A percentile compares a stretch with the other conserved stretches of the same genome.
These are phyloP conservation scores for Drosophila tripunctata DNA, from an alignment of 2,888 invertebrate species.

Conservation along the genomic window DNA sequence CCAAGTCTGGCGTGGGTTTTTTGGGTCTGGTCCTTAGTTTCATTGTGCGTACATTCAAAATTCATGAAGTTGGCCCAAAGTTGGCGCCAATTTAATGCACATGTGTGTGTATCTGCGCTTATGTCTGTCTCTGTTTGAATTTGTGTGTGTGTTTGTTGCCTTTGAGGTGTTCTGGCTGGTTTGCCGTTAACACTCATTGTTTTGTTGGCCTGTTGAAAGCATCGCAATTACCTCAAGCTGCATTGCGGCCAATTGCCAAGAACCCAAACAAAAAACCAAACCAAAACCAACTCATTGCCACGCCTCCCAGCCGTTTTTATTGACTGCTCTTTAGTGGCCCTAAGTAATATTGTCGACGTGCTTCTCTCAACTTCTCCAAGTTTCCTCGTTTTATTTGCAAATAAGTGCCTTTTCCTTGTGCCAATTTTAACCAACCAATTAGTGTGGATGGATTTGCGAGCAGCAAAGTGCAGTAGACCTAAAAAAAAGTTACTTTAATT, in stretches of 20 bases:
- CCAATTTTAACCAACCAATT: constrained; percentile 24
- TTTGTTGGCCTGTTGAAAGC: constrained; percentile 57
- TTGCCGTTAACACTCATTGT: constrained; percentile 49
- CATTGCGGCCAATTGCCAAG: constrained; percentile 32
- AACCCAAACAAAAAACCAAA: background rate
- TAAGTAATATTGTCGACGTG: constrained; percentile 53
- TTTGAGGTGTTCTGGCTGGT: constrained; percentile 27
- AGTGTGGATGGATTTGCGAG: constrained; percentile 26
- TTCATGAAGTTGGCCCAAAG: constrained; percentile 73
- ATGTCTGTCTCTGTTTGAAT: constrained; percentile 1
- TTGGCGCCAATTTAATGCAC: constrained; percentile 71
- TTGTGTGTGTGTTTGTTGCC: constrained; percentile 24
- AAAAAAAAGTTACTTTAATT: too few relatives aligned
- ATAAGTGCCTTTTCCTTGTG: background rate
- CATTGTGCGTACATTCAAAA: constrained; percentile 72
- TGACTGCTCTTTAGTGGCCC: constrained; percentile 53
- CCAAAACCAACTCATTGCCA: constrained; percentile 17
- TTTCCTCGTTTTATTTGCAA: background rate
- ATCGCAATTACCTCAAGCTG: constrained; percentile 53
- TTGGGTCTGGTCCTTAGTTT: constrained; percentile 47
- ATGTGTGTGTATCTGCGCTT: constrained; percentile 16
- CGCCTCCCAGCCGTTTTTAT: constrained; percentile 41
- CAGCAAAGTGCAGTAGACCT: too few relatives aligned
- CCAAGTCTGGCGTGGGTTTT: constrained; percentile 14
- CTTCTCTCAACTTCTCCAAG: constrained; percentile 5